A percentile compares a stretch with the other conserved stretches of the same genome.
Conservation (phyloP, 2,797 vertebrate genomes). For the Cheirogaleus major region DNA sequence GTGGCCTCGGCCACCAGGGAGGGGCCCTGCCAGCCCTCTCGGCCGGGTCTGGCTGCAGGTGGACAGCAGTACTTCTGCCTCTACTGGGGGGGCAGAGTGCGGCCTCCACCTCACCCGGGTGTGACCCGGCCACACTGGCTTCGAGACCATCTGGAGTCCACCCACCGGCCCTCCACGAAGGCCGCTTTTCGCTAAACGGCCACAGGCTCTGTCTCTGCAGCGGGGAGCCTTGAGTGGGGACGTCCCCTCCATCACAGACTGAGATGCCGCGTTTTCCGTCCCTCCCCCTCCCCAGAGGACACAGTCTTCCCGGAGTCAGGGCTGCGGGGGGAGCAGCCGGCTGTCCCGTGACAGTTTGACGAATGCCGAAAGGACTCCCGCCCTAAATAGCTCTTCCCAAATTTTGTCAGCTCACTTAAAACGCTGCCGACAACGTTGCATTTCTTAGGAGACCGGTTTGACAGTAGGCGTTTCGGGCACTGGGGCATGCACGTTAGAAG, state of each 20-base stretch:
- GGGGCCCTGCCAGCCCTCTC: neutral
- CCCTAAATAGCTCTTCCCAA: neutral
- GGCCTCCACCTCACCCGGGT: neutral
- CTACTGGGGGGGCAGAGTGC: neutral
- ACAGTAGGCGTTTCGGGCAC: accelerated
- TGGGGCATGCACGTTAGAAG: neutral
- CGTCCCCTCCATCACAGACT: neutral
- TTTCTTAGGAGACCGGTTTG: neutral
- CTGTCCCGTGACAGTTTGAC: accelerated
- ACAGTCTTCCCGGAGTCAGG: neutral
- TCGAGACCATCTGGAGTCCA: neutral
- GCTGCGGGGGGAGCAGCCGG: neutral
- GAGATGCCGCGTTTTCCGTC: neutral
- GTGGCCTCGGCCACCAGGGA: neutral
- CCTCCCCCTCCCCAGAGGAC: neutral
- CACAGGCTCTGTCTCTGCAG: neutral
- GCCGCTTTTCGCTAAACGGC: neutral
- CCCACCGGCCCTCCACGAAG: neutral
- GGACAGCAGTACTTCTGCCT: accelerated
- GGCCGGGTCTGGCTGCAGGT: accelerated
- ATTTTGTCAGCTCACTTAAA: neutral
- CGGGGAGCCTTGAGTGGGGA: neutral
- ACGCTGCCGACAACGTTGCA: accelerated
- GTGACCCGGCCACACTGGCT: too few species aligned
- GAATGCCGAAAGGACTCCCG: neutral